Percentiles rank a stretch among this genome's conserved stretches.
Conservation (phyloP, 92 coral and sea anemone genomes). For the Bergia puertoricense region DNA sequence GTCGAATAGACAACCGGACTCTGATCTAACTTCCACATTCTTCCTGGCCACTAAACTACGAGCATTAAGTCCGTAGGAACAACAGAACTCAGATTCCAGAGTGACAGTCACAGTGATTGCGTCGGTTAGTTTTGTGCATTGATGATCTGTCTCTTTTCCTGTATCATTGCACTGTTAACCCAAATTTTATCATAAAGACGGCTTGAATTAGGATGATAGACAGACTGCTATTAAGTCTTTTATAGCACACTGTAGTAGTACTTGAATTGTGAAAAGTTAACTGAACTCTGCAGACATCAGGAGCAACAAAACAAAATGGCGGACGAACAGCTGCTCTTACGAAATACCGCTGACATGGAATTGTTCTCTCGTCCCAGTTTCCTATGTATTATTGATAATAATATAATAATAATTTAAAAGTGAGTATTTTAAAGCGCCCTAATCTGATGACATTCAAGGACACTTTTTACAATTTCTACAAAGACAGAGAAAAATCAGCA, state of each 20-base stretch:
- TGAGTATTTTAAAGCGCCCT: too few species aligned
- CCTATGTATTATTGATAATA: too few species aligned
- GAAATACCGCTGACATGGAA: slow-evolving; percentile 15
- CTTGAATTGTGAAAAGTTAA: too few species aligned
- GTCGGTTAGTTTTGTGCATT: not conserved
- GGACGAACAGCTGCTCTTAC: slow-evolving; percentile 27
- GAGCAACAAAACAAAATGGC: slow-evolving; percentile 22
- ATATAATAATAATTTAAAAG: too few species aligned
- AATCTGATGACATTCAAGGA: too few species aligned
- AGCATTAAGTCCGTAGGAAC: not conserved
- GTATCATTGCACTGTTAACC: not conserved
- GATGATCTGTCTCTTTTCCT: not conserved
- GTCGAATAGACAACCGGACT: slow-evolving; percentile 12
- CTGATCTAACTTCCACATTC: slow-evolving; percentile 36
- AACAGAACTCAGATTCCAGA: not conserved
- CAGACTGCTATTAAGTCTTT: not conserved
- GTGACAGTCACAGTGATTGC: too few species aligned
- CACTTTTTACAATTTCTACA: too few species aligned
- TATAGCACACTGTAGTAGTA: too few species aligned
- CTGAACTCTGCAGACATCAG: not conserved
- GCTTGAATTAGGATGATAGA: not conserved
- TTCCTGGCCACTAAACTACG: not conserved
- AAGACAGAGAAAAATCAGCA: too few species aligned
- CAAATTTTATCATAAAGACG: not conserved
- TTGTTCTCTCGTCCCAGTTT: too few species aligned